Conservation (phyloP, 2,888 invertebrate genomes). For the Plutella xylostella region DNA sequence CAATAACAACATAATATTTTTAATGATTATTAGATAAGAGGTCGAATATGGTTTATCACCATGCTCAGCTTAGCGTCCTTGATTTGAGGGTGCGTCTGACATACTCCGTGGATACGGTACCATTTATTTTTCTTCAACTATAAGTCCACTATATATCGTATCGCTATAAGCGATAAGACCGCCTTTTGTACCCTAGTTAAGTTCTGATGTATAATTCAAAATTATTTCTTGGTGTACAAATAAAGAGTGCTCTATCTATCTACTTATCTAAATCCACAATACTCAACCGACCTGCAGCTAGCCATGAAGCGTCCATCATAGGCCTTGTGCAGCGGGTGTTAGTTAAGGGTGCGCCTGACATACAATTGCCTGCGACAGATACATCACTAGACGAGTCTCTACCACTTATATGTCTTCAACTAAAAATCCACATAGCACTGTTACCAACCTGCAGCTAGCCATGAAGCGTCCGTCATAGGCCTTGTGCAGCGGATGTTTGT, state of each 20-base stretch:
- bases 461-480: constrained; percentile 44
- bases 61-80: neutral
- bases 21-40: neutral
- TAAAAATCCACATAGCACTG: neutral
- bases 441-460: constrained; percentile 38
- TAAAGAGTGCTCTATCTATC: no score
- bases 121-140: neutral
- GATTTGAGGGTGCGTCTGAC: neutral
- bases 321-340: neutral
- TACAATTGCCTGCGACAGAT: neutral
- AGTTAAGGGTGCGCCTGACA: neutral
- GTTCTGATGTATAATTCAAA: no score
- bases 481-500: constrained; percentile 36
- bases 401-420: neutral
- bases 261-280: neutral
- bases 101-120: neutral
- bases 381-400: neutral
- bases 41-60: neutral
- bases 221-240: no score
- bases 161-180: no score
- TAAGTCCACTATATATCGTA: neutral
- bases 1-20: neutral
- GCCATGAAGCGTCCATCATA: constrained; percentile 38
- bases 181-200: no score
- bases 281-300: constrained; percentile 37